Evolutionary conservation across 2,888 invertebrate species (phyloP).

Genomic region (Perizoma flavofasciatum): DNA sequence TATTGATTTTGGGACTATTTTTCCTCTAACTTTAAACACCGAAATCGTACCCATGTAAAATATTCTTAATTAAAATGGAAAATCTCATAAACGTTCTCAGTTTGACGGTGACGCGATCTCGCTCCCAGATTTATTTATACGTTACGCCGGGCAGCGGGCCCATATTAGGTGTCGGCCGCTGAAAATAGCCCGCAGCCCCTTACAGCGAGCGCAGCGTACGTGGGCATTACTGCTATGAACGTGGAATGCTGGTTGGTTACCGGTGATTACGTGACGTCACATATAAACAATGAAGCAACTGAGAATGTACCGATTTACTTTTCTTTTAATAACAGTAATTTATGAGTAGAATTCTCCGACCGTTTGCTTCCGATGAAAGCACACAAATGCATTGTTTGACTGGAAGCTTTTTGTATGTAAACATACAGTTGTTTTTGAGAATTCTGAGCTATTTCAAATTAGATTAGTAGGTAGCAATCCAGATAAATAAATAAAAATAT

Average conservation of each 20-base stretch:
- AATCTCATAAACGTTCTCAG: constrained; percentile 16
- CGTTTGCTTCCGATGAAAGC: constrained; percentile 5
- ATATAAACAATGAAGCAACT: constrained; percentile 36
- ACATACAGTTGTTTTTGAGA: constrained; percentile 11
- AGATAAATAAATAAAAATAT: not conserved
- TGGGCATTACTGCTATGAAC: constrained; percentile 20
- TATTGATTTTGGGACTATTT: no score
- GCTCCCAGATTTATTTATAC: constrained; percentile 70
- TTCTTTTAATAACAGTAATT: constrained; percentile 14
- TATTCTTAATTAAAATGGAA: constrained; percentile 15
- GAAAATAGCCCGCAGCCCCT: constrained; percentile 73
- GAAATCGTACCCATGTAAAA: no score
- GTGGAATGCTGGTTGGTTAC: constrained; percentile 15
- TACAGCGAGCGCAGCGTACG: constrained; percentile 51
- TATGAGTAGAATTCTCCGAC: constrained; percentile 13
- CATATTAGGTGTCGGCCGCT: constrained; percentile 78
- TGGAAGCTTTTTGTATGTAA: constrained; percentile 10
- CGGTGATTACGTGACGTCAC: constrained; percentile 34
- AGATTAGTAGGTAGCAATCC: not conserved
- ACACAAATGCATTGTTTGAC: constrained; percentile 13
- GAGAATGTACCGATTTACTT: constrained; percentile 22
- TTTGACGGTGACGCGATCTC: constrained; percentile 50
- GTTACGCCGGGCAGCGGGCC: constrained; percentile 74
- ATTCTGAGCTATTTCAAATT: not conserved
- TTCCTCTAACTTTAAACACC: no score